phyloP scores from a whole-genome alignment of 1,140 invertebrate genomes.

The Macrobrachium nipponense region DNA sequence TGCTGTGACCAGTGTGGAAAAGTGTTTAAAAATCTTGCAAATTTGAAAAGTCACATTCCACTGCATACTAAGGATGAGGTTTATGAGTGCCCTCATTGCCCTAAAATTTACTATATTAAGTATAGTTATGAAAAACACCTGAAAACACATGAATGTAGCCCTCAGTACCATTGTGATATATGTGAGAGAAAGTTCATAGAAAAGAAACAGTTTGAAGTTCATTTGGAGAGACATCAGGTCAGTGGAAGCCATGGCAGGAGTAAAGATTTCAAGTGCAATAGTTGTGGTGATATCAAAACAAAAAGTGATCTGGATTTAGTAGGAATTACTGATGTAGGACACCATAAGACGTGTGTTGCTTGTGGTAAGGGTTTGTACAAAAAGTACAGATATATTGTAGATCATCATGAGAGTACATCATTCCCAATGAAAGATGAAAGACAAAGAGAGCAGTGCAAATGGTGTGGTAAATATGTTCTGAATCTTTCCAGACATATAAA shows the following conservation, averaged over 20 bases:
- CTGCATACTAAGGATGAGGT: constrained; percentile 47
- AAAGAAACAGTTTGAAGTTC: constrained; percentile 47
- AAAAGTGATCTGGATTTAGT: constrained; percentile 31
- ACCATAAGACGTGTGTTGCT: constrained; percentile 42
- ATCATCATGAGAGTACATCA: constrained; percentile 28
- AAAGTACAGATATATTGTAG: constrained; percentile 31
- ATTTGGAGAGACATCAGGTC: constrained; percentile 46
- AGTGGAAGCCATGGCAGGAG: constrained; percentile 45
- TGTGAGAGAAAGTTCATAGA: constrained; percentile 51
- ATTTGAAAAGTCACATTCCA: constrained; percentile 44
- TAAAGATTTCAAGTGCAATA: constrained; percentile 47
- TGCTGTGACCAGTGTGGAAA: constrained; percentile 56
- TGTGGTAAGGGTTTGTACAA: constrained; percentile 55
- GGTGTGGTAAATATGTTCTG: constrained; percentile 46
- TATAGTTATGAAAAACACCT: constrained; percentile 54
- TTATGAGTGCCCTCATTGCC: constrained; percentile 43
- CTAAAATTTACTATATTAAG: constrained; percentile 49
- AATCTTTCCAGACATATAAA: constrained; percentile 49
- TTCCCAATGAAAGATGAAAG: constrained; percentile 32
- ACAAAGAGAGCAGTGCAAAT: constrained; percentile 46
- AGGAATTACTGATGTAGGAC: constrained; percentile 33
- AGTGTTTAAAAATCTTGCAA: constrained; percentile 47
- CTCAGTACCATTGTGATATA: constrained; percentile 51
- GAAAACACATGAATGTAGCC: constrained; percentile 34
- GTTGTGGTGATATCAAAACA: constrained; percentile 45